Base-by-base conservation (phyloP, 1,140 invertebrate genomes). In the Eriocheir sinensis region DNA sequence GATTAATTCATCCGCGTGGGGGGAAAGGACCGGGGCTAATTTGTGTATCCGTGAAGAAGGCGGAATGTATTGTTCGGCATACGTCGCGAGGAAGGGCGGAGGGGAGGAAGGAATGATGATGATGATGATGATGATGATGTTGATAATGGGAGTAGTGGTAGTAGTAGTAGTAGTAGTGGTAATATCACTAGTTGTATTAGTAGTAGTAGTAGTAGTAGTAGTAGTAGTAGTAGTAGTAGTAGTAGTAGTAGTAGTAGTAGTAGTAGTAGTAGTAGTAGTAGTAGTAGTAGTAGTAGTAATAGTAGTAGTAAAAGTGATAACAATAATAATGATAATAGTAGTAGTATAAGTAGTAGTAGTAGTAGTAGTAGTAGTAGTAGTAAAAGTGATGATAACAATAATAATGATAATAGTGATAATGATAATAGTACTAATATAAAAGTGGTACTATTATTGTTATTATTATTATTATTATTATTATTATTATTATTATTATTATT, bases 301-400 rank as follows among this genome's bases (percentile, higher is more conserved):
- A 48, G 4, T 4, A 48, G 15, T 48, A 48, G 4, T 15, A 48
- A 48, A 8, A 48, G 44, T 48, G 15, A 48, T 48, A 4, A 48
- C 44, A 48, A 48, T 48, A 48, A 48, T 48, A 8, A 48, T 48
- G 15, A 48, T 48, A 48, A 15, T 48, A 72, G 21, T n/a, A n/a
- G 60, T 72, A n/a, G 60, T 72, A n/a, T 1, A n/a, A 72, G 60
- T 72, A 72, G 60, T 72, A 72, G 60, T 72, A 72, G 60, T 72
- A 72, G 60, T 72, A 72, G 60, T 72, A 72, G 60, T 72, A 72
- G 60, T 72, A n/a, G 60, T 72, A 72, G 60, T 72, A n/a, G 60
- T n/a, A 48, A 48, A 8, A 48, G 44, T 48, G 15, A 48, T 15
- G 44, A 48, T 48, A 48, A 48, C 44, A 48, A 48, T 48, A 15